phyloP scores from a whole-genome alignment of 2,888 invertebrate genomes.

The Thumatha senex region DNA sequence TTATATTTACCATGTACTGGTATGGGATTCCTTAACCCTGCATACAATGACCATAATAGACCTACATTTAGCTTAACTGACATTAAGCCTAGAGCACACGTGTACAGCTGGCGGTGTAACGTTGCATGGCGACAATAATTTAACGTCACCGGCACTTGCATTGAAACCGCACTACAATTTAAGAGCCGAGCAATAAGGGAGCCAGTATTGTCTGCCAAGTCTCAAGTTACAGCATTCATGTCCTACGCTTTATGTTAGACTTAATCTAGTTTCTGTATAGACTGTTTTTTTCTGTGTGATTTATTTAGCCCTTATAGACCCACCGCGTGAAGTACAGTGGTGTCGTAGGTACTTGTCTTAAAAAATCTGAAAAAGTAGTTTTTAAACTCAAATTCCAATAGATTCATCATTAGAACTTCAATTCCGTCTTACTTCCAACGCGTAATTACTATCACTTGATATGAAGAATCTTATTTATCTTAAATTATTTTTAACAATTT shows the following conservation, averaged over 20 bases:
- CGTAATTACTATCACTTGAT: no score
- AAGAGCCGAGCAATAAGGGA: constrained; percentile 81
- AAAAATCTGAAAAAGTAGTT: neutral
- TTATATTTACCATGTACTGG: no score
- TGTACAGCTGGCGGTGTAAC: constrained; percentile 69
- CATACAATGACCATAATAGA: constrained; percentile 44
- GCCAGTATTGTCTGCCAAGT: constrained; percentile 72
- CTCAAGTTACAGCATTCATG: constrained; percentile 75
- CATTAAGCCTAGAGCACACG: constrained; percentile 70
- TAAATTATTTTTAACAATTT: no score
- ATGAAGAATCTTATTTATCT: no score
- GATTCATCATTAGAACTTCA: no score
- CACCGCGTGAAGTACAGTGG: constrained; percentile 45
- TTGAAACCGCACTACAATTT: constrained; percentile 81
- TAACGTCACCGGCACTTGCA: constrained; percentile 79
- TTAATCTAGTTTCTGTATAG: constrained; percentile 56
- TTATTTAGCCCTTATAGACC: constrained; percentile 37
- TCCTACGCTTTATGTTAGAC: constrained; percentile 59
- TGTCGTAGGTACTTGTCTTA: constrained; percentile 19
- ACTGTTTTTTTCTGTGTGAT: constrained; percentile 36
- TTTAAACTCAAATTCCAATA: no score
- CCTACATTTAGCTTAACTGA: constrained; percentile 50
- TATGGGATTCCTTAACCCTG: no score
- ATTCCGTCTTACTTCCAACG: no score
- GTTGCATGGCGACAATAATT: constrained; percentile 78